These are phyloP conservation scores for Alligator mississippiensis DNA, from an alignment of 2,113 vertebrate species.

Conservation along the genomic window DNA sequence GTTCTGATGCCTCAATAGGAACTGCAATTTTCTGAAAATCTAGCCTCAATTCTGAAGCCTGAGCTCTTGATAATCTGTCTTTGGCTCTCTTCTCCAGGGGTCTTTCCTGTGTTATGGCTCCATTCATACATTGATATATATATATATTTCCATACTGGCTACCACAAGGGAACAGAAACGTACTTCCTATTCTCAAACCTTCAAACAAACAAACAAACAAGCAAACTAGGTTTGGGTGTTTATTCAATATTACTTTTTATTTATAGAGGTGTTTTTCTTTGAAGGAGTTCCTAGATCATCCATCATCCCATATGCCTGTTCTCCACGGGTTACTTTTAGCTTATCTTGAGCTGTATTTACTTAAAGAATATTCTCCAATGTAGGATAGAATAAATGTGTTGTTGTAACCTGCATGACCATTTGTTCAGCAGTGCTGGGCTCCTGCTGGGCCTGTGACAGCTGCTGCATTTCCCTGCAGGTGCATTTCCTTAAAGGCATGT, in stretches of 20 bases:
- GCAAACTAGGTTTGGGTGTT: background rate
- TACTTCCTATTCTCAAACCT: background rate
- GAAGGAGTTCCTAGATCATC: background rate
- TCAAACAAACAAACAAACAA: no score
- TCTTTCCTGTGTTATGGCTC: background rate
- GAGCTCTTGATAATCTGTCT: background rate
- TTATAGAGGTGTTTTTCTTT: background rate
- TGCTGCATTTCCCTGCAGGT: background rate
- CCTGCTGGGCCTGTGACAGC: background rate
- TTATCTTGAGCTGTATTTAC: background rate
- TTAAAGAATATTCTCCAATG: background rate
- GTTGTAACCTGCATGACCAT: background rate
- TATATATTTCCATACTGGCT: background rate
- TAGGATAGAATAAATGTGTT: background rate
- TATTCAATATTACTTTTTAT: background rate
- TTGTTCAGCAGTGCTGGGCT: background rate
- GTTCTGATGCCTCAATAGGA: background rate
- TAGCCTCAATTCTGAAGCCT: background rate
- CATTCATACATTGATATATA: background rate
- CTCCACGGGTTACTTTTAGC: background rate
- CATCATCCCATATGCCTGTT: background rate
- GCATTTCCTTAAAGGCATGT: background rate
- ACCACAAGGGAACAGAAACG: background rate
- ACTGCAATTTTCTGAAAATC: background rate
- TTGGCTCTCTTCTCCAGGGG: background rate